Evolutionary conservation across 2,888 invertebrate species (phyloP).

Genomic region (Antheraea assamensis): DNA sequence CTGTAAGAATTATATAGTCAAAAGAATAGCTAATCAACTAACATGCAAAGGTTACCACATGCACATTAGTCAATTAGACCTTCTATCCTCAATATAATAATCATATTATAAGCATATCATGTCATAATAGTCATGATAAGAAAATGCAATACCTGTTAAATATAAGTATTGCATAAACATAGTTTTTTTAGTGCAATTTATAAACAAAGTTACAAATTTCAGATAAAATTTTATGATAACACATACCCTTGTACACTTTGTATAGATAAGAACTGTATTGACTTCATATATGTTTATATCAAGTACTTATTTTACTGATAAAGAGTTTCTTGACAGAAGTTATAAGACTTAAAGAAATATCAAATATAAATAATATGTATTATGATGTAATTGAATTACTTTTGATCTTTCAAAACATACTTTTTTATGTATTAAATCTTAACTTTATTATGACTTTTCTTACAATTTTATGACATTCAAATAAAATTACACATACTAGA

Average conservation of each 20-base stretch:
- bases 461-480: no score
- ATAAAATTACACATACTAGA: no score
- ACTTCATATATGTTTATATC: conserved; percentile 5
- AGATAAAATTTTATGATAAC: conserved; percentile 13
- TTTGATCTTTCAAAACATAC: background rate
- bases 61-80: no score
- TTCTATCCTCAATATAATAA: background rate
- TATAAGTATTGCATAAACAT: conserved; percentile 12
- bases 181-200: background rate
- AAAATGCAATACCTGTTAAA: background rate
- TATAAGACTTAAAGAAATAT: background rate
- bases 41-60: no score
- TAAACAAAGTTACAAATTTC: background rate
- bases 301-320: background rate
- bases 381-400: background rate
- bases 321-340: background rate
- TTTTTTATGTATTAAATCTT: background rate
- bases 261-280: conserved; percentile 13
- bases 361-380: background rate
- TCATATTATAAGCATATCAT: background rate
- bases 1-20: background rate
- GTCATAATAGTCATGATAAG: background rate
- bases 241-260: conserved; percentile 1
- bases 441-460: no score
- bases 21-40: no score